A percentile compares a stretch with the other conserved stretches of the same genome.
phyloP scores from a whole-genome alignment of 2,113 vertebrate species.

The Pseudopodoces humilis region DNA sequence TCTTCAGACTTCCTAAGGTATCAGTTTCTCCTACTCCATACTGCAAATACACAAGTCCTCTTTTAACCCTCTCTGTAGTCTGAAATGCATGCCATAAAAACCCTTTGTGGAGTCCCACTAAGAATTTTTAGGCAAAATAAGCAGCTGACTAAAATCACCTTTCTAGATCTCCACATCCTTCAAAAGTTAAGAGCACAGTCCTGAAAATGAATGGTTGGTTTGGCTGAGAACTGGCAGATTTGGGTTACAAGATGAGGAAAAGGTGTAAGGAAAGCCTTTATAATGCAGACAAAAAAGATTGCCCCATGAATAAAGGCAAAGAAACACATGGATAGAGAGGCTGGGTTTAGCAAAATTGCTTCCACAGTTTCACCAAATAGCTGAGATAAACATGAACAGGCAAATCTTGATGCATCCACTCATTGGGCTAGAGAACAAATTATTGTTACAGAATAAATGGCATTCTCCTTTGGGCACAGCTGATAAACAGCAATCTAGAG shows the following conservation, averaged over 20 bases:
- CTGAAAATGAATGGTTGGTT: background rate
- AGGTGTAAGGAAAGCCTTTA: background rate
- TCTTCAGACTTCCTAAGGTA: background rate
- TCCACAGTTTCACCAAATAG: background rate
- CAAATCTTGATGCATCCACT: background rate
- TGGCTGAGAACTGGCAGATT: background rate
- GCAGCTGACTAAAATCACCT: background rate
- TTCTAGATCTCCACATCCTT: background rate
- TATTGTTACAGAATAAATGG: background rate
- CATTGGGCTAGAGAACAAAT: background rate
- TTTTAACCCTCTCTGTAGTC: background rate
- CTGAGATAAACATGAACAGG: background rate
- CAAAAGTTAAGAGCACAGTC: background rate
- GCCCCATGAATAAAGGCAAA: background rate
- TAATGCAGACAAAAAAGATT: background rate
- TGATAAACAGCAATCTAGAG: background rate
- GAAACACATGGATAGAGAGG: background rate
- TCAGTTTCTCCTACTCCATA: background rate
- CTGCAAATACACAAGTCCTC: background rate
- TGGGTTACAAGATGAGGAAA: background rate
- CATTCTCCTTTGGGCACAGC: background rate
- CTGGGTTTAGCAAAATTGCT: background rate
- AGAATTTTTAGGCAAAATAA: background rate
- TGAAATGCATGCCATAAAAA: background rate
- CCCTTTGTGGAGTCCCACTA: background rate